Percentiles rank a stretch among this genome's conserved stretches.
phyloP scores from a whole-genome alignment of 2,888 invertebrate species.

The Gastracanthus pulcherrimus region DNA sequence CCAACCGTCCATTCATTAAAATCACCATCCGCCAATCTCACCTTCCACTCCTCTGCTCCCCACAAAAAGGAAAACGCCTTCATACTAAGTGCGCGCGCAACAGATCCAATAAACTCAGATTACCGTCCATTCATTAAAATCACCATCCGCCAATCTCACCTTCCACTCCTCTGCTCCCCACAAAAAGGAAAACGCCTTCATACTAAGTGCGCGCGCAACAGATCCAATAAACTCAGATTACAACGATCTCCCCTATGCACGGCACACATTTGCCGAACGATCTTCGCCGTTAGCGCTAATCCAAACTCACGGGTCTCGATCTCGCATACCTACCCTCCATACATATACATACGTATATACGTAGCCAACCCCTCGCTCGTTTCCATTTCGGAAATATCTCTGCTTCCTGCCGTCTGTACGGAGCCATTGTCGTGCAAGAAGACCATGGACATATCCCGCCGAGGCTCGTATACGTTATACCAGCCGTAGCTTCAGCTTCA shows the following conservation, averaged over 20 bases:
- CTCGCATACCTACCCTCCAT: neutral
- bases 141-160: too few species aligned
- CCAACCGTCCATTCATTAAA: neutral
- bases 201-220: slow-evolving; percentile 11
- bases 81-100: neutral
- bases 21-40: neutral
- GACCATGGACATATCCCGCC: too few species aligned
- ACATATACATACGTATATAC: neutral
- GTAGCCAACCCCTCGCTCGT: neutral
- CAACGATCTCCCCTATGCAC: neutral
- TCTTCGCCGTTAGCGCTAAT: neutral
- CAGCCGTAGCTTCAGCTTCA: too few species aligned
- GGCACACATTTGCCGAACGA: neutral
- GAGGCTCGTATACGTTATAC: too few species aligned
- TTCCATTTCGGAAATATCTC: slow-evolving; percentile 19
- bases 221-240: slow-evolving; percentile 49
- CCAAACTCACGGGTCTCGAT: neutral
- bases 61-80: too few species aligned
- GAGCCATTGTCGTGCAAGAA: too few species aligned
- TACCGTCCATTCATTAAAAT: slow-evolving; percentile 3
- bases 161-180: too few species aligned
- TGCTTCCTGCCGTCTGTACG: neutral
- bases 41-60: too few species aligned
- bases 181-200: too few species aligned
- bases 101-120: slow-evolving; percentile 49